Evolutionary conservation across 2,797 vertebrate genomes (phyloP), one percentile per base, ranked within the genome.

Genomic region (Sebastes hopkinsi): DNA sequence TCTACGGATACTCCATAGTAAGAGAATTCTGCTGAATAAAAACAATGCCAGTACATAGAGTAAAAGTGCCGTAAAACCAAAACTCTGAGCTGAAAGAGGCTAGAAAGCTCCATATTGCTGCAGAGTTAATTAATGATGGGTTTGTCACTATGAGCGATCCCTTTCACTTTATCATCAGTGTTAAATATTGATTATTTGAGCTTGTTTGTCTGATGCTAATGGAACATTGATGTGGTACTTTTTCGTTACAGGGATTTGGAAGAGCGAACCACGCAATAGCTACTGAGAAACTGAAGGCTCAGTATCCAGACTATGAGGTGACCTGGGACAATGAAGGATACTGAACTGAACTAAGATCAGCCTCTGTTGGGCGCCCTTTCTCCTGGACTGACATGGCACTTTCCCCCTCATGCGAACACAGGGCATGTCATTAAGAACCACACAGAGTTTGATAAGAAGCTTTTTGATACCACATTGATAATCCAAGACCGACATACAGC

Each of bases 1-100:
- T 99, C 52, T 99, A 99, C 14, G 98, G 98, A 69, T 98, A 99
- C 91, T 99, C 98, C 30, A 95, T 99, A 96, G 98, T 99, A 92
- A 95, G 94, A 67, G 8, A 29, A 8, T 6, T n/a, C 10, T n/a
- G 12, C 67, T 22, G 22, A 30, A 16, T 55, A 34, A 62, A 62
- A 11, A 13, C 25, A 14, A 6, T 23, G 22, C 27, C 34, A 22
- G 13, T n/a, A 16, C 16, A 38, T 14, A 2, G 2, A 32, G 34
- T 36, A 38, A 32, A 16, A 3, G 42, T 64, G 6, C 13, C 20
- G 67, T 52, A 3, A 25, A 68, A 5, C 4, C 22, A 16, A 55
- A 56, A 30, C 6, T 54, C 2, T 29, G 3, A 52, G 38, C 14
- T 60, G 4, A 54, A 36, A n/a, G 25, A 68, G 16, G 30, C 38